Evolutionary conservation across 2,113 vertebrate species (phyloP).

Genomic region (Nannobrachium achirus): DNA sequence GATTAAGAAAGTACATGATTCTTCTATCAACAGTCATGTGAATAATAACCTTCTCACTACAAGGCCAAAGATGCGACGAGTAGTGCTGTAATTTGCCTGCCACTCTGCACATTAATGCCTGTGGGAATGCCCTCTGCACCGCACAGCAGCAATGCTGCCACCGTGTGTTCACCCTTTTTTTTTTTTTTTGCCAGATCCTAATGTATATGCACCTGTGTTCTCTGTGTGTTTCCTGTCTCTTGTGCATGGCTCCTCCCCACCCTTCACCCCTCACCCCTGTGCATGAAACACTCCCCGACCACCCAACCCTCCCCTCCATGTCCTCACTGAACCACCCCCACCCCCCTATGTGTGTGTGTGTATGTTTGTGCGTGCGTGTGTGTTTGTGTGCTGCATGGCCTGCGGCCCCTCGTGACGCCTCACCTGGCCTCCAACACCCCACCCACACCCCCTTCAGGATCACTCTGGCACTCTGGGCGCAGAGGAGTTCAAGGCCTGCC

Average conservation of each 20-base stretch:
- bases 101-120: slow-evolving; percentile 74
- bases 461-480: slow-evolving; percentile 98
- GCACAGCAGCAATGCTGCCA: slow-evolving; percentile 66
- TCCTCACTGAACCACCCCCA: slow-evolving; percentile 65
- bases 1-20: slow-evolving; percentile 25
- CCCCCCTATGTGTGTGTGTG: slow-evolving; percentile 75
- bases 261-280: slow-evolving; percentile 18
- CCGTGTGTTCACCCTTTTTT: slow-evolving; percentile 55
- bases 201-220: slow-evolving; percentile 77
- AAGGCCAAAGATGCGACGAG: slow-evolving; percentile 8
- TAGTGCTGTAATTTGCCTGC: slow-evolving; percentile 56
- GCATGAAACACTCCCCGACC: slow-evolving; percentile 73
- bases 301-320: slow-evolving; percentile 67
- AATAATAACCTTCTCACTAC: slow-evolving; percentile 47
- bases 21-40: slow-evolving; percentile 38
- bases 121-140: slow-evolving; percentile 62
- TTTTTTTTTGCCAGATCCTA: slow-evolving; percentile 66
- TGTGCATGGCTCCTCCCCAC: slow-evolving; percentile 82
- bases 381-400: slow-evolving; percentile 80
- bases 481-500: slow-evolving; percentile 99
- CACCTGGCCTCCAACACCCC: slow-evolving; percentile 44
- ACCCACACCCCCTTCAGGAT: slow-evolving; percentile 85
- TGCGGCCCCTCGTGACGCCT: slow-evolving; percentile 73
- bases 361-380: slow-evolving; percentile 29
- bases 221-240: slow-evolving; percentile 67